phyloP scores from a whole-genome alignment of 2,797 vertebrate genomes.

The Geotrypetes seraphini region DNA sequence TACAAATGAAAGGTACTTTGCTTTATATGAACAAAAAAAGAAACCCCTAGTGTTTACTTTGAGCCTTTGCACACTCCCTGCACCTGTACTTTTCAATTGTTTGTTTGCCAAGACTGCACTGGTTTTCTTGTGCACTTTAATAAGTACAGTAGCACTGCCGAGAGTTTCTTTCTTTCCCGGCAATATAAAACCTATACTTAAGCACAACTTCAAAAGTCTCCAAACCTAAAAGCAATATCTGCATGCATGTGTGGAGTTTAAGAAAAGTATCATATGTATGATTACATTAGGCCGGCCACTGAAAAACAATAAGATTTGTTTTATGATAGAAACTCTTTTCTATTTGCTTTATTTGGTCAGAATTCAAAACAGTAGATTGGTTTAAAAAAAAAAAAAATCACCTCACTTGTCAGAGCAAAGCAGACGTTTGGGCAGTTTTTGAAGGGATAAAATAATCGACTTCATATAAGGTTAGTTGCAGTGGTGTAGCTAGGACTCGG shows the following conservation, averaged over 20 bases:
- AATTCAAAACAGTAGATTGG: not conserved
- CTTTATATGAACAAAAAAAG: conserved; percentile 35
- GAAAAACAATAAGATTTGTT: not conserved
- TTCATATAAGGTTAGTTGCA: no score
- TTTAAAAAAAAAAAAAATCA: not conserved
- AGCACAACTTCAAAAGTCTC: conserved; percentile 1
- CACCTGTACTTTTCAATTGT: conserved; percentile 62
- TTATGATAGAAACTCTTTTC: not conserved
- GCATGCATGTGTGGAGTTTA: no score
- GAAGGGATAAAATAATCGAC: no score
- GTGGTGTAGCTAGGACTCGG: no score
- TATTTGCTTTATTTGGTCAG: not conserved
- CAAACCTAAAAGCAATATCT: no score
- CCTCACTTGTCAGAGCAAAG: not conserved
- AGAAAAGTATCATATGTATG: not conserved
- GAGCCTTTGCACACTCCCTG: conserved; percentile 33
- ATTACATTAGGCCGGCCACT: not conserved
- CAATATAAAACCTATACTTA: not conserved
- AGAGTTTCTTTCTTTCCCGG: conserved; percentile 22
- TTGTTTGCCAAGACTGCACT: conserved; percentile 44
- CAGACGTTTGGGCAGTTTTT: not conserved
- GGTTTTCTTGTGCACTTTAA: conserved; percentile 38
- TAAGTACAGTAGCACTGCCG: conserved; percentile 33
- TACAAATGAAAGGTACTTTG: conserved; percentile 52
- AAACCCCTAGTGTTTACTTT: conserved; percentile 46